These are phyloP conservation scores for Contarinia nasturtii DNA, from an alignment of 1,140 invertebrate species.

Conservation along the genomic window DNA sequence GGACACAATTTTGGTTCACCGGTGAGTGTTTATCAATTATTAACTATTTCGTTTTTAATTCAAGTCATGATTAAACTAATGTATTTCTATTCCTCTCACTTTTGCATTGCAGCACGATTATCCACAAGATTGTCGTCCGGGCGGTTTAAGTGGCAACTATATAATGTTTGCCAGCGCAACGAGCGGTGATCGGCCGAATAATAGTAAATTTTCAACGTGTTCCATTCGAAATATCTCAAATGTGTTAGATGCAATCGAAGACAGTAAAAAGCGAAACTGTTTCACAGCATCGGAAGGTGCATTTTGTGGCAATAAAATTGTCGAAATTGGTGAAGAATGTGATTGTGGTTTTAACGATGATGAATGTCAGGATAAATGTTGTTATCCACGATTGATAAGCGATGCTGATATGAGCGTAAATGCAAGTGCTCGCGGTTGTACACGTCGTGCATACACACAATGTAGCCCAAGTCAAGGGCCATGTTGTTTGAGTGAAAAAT, in stretches of 20 bases:
- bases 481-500: constrained; percentile 70
- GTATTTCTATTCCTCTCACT: background rate
- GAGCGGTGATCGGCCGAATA: constrained; percentile 82
- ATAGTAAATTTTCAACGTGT: constrained; percentile 85
- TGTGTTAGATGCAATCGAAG: constrained; percentile 77
- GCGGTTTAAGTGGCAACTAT: constrained; percentile 75
- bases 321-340: constrained; percentile 93
- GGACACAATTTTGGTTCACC: constrained; percentile 98
- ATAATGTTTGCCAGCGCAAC: constrained; percentile 97
- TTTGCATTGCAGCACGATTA: constrained; percentile 69
- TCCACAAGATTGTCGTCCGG: constrained; percentile 76
- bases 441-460: constrained; percentile 50
- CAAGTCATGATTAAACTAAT: too few relatives aligned
- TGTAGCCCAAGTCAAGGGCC: constrained; percentile 95
- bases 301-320: constrained; percentile 98
- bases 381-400: constrained; percentile 68
- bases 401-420: constrained; percentile 48
- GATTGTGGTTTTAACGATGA: constrained; percentile 92
- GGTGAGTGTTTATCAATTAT: constrained; percentile 38
- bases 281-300: constrained; percentile 78
- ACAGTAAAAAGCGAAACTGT: constrained; percentile 88
- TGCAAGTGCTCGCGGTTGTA: constrained; percentile 57
- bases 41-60: too few relatives aligned
- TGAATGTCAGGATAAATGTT: constrained; percentile 87
- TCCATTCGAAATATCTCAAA: constrained; percentile 89